A percentile compares a stretch with the other conserved stretches of the same genome.
Conservation (phyloP, 2,888 invertebrate species). For the Eumerus sabulonum region DNA sequence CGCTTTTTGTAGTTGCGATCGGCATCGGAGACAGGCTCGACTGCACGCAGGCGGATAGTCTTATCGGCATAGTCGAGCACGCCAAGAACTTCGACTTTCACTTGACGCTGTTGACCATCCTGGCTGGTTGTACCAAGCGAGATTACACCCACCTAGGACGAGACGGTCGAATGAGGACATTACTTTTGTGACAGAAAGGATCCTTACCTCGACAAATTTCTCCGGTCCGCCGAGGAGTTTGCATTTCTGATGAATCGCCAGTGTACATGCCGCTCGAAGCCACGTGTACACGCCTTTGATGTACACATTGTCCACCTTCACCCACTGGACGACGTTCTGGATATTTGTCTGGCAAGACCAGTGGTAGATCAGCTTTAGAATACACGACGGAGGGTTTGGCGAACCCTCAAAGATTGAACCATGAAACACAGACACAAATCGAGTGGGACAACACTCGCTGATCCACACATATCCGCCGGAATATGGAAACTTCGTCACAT, state of each 20-base stretch:
- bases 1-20: constrained; percentile 89
- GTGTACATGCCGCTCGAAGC: constrained; percentile 88
- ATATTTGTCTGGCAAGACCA: constrained; percentile 95
- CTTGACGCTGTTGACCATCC: constrained; percentile 86
- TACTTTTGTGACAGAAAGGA: neutral
- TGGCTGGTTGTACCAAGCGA: constrained; percentile 92
- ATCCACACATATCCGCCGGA: constrained; percentile 96
- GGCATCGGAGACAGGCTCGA: constrained; percentile 89
- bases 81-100: constrained; percentile 93
- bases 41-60: constrained; percentile 87
- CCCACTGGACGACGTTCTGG: constrained; percentile 93
- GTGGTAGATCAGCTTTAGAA: constrained; percentile 92
- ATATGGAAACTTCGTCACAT: constrained; percentile 90
- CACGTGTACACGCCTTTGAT: constrained; percentile 85
- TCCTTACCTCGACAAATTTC: constrained; percentile 82
- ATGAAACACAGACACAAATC: constrained; percentile 91
- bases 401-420: constrained; percentile 93
- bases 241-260: constrained; percentile 89
- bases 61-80: constrained; percentile 88
- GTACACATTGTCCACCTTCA: constrained; percentile 86
- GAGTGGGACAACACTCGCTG: constrained; percentile 90
- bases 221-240: constrained; percentile 86
- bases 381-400: constrained; percentile 89
- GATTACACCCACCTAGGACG: constrained; percentile 85
- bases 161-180: neutral